Base-by-base conservation (phyloP, 2,888 invertebrate species). In the Dascillus cervinus region DNA sequence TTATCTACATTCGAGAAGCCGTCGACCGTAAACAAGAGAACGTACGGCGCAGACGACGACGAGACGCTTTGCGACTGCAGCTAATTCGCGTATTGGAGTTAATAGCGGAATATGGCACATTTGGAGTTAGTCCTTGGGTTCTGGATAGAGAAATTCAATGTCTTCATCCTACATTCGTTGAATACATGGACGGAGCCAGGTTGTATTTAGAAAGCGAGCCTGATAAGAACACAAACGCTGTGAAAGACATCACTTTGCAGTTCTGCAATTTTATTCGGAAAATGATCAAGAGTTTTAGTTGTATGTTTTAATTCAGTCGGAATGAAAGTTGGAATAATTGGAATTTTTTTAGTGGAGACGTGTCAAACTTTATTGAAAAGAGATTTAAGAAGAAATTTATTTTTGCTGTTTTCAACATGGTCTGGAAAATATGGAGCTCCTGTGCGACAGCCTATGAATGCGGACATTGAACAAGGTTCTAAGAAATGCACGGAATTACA, bases 11-110 rank as follows among this genome's bases (percentile, higher is more conserved):
- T 35, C 80, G 95, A 10, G 98, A 99, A 63, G 94, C 96, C 0
- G 87, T 94, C 11, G 97, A 98, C 61, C 77, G 91, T 26, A 97
- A 96, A 59, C 95, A 96, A 65, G 97, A 97, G 61, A 98, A 96
- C 60, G 86, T 96, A 73, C 74, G 96, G 32, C 71, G 97, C 21
- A 72, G 95, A 21, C 71, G 92, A 32, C 75, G 96, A 20, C 77
- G 95, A 31, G 98, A 99, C 63, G 87, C 92, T 6, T 67, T 98
- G 27, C 73, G 98, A 22, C 71, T 97, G 22, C 90, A 96, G 53
- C 71, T 99, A 43, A 88, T 94, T 38, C 80, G 87, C 52, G 83
- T 97, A 46, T 71, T 99, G 47, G 88, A 97, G 55, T 74, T 91
- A 38, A 87, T 95, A 39, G 94, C 95, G 1, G 88, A 90, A 58